Percentiles rank a stretch among this genome's conserved stretches.
Evolutionary conservation across 2,797 vertebrate genomes (phyloP).

Genomic region (Psittacula echo): DNA sequence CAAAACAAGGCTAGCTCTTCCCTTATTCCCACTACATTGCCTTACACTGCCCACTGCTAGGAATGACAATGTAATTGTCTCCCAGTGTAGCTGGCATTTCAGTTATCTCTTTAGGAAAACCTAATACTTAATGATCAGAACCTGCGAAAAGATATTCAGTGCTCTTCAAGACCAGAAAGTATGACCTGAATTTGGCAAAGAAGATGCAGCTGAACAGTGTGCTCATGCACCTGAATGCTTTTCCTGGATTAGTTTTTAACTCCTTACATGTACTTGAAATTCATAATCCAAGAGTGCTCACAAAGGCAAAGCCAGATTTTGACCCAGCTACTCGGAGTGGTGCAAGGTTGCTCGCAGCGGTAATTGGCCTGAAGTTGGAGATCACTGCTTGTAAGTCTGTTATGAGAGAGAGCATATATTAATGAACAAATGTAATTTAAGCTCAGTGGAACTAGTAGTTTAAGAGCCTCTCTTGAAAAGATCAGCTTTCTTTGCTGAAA

Average conservation of each 20-base stretch:
- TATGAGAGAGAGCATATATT: not conserved
- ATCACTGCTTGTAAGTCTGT: not conserved
- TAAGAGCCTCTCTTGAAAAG: not conserved
- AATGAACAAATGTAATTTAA: not conserved
- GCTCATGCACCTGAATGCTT: not conserved
- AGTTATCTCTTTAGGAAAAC: not conserved
- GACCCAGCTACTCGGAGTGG: not conserved
- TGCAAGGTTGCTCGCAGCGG: not conserved
- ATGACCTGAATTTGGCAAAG: not conserved
- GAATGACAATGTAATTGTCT: not conserved
- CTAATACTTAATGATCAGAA: not conserved
- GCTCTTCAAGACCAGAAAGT: not conserved
- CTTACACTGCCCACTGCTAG: not conserved
- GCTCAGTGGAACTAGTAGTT: not conserved
- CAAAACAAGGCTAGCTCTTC: not conserved
- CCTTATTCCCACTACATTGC: not conserved
- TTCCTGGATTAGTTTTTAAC: not conserved
- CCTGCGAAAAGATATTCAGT: not conserved
- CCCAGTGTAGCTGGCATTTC: not conserved
- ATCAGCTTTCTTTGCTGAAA: not conserved
- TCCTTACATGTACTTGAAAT: not conserved
- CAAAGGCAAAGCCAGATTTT: not conserved
- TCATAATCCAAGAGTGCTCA: not conserved
- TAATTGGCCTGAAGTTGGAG: not conserved
- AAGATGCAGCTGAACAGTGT: not conserved